Evolutionary conservation across 2,797 vertebrate genomes (phyloP).

Genomic region (Eutrigla gurnardus): DNA sequence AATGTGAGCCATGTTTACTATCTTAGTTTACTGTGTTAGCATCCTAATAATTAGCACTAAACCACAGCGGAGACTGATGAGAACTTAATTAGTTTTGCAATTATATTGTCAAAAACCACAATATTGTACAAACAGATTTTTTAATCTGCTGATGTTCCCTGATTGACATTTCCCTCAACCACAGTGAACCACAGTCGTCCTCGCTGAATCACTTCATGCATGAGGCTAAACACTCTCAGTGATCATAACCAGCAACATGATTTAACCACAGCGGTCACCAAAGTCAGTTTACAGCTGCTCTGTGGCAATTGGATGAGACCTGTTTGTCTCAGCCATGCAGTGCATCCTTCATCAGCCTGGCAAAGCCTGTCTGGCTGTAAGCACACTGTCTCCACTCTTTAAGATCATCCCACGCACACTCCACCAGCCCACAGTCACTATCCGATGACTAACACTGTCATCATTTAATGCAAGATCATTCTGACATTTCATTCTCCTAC

Average conservation of each 20-base stretch:
- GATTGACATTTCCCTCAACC: background rate
- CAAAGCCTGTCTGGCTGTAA: background rate
- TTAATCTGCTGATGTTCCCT: background rate
- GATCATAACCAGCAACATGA: background rate
- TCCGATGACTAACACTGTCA: slow-evolving; percentile 2
- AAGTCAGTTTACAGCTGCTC: background rate
- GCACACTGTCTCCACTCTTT: background rate
- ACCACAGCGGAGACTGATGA: background rate
- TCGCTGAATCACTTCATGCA: no score
- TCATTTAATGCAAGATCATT: slow-evolving; percentile 8
- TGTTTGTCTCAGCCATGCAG: background rate
- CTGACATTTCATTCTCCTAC: slow-evolving; percentile 13
- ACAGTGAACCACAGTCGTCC: background rate
- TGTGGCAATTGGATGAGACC: background rate
- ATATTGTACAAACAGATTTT: background rate
- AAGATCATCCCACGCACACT: slow-evolving; percentile 10
- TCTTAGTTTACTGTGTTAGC: background rate
- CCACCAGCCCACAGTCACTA: slow-evolving; percentile 1
- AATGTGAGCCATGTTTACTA: background rate
- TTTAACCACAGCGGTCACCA: background rate
- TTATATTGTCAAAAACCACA: background rate
- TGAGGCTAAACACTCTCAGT: background rate
- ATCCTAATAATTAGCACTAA: background rate
- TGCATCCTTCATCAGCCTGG: background rate
- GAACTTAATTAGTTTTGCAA: background rate